Evolutionary conservation across 53 echinoderm and acorn worm genomes (phyloP).

Genomic region (Temnopleurus reevesii): DNA sequence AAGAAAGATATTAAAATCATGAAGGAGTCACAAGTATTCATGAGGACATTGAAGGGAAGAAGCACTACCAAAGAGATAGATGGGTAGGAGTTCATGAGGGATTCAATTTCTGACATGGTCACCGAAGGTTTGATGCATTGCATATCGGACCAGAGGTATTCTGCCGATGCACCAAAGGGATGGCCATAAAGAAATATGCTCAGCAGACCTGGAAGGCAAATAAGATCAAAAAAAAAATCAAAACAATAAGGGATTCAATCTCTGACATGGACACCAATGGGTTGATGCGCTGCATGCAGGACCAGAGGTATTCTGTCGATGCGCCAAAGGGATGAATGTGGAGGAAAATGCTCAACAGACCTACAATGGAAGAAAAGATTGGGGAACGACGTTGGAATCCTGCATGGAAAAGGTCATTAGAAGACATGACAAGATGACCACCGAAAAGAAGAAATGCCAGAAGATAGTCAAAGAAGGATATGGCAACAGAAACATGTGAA

Average conservation of each 20-base stretch:
- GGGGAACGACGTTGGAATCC: too few relatives aligned
- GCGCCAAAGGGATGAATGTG: conserved; percentile 98
- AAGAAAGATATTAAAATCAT: too few relatives aligned
- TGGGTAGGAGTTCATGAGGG: conserved; percentile 69
- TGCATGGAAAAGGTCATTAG: too few relatives aligned
- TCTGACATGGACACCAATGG: conserved; percentile 68
- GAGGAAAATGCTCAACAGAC: conserved; percentile 84
- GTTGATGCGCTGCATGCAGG: conserved; percentile 80
- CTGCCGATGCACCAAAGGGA: conserved; percentile 91
- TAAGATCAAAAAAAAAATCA: too few relatives aligned
- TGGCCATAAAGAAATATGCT: conserved; percentile 88
- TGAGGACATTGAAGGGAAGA: too few relatives aligned
- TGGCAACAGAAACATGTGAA: too few relatives aligned
- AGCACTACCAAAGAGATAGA: too few relatives aligned
- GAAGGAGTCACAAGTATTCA: too few relatives aligned
- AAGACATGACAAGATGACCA: too few relatives aligned
- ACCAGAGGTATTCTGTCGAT: conserved; percentile 95
- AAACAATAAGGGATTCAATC: conserved; percentile 78
- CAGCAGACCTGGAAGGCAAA: conserved; percentile 79
- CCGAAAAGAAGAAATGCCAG: too few relatives aligned
- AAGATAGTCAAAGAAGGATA: too few relatives aligned
- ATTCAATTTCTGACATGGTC: conserved; percentile 71
- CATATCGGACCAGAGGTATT: conserved; percentile 90
- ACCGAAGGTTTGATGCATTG: conserved; percentile 69
- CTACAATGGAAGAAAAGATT: too few relatives aligned